phyloP scores from a whole-genome alignment of 1,140 invertebrate species.

The Hycleus phaleratus region DNA sequence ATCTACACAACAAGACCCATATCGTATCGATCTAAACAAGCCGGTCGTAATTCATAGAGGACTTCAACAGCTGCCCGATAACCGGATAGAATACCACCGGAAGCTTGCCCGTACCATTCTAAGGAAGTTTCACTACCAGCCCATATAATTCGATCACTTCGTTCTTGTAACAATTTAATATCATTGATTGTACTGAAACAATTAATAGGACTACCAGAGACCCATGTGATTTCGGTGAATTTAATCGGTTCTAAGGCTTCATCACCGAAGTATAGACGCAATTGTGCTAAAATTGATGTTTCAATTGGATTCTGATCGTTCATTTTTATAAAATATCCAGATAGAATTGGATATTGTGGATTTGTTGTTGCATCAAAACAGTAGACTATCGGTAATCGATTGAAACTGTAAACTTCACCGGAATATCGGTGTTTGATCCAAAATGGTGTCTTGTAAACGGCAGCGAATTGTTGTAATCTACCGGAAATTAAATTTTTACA shows the following conservation, averaged over 20 bases:
- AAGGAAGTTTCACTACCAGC: slow-evolving; percentile 51
- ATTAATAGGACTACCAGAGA: neutral
- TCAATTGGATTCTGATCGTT: neutral
- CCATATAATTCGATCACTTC: slow-evolving; percentile 39
- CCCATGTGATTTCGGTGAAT: slow-evolving; percentile 21
- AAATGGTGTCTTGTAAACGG: slow-evolving; percentile 20
- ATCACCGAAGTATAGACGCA: slow-evolving; percentile 21
- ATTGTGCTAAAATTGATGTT: slow-evolving; percentile 12
- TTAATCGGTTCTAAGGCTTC: slow-evolving; percentile 24
- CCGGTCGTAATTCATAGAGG: slow-evolving; percentile 29
- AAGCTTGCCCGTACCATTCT: slow-evolving; percentile 50
- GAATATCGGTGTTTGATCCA: slow-evolving; percentile 16
- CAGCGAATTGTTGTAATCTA: slow-evolving; percentile 15
- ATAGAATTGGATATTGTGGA: slow-evolving; percentile 5
- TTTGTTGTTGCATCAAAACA: slow-evolving; percentile 12
- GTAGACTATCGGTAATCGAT: slow-evolving; percentile 4
- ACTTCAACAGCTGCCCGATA: slow-evolving; percentile 48
- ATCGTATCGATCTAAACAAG: slow-evolving; percentile 12
- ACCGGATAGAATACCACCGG: slow-evolving; percentile 48
- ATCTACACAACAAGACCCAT: slow-evolving; percentile 5
- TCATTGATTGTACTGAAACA: slow-evolving; percentile 1
- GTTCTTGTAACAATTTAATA: neutral
- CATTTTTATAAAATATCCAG: slow-evolving; percentile 6
- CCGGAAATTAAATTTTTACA: slow-evolving; percentile 1
- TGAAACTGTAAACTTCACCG: slow-evolving; percentile 15